Percentiles rank a stretch among this genome's conserved stretches.
phyloP scores from a whole-genome alignment of 2,797 vertebrate species.

The Periparus ater region DNA sequence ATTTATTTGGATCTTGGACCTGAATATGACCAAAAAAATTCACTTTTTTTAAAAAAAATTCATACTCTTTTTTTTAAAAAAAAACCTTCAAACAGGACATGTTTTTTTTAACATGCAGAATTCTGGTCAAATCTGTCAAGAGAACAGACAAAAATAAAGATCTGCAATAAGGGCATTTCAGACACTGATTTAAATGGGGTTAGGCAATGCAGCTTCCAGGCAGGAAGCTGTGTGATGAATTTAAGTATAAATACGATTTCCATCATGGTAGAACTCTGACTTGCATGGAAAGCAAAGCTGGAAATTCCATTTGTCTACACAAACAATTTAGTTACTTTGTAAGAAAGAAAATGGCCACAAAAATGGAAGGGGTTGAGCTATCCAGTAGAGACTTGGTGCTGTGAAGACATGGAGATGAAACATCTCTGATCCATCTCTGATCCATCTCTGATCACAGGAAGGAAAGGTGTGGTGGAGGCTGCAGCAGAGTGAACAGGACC shows the following conservation, averaged over 20 bases:
- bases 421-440: accelerated
- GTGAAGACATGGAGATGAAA: not conserved
- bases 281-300: not conserved
- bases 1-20: not conserved
- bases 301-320: not conserved
- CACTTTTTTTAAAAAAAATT: not conserved
- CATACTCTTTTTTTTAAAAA: not conserved
- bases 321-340: not conserved
- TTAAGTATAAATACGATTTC: not conserved
- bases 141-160: not conserved
- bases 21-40: not conserved
- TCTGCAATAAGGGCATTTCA: not conserved
- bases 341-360: not conserved
- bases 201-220: not conserved
- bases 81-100: not conserved
- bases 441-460: not conserved
- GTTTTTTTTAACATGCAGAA: not conserved
- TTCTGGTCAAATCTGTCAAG: not conserved
- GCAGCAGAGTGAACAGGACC: not conserved
- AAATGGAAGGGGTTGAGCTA: not conserved
- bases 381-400: not conserved
- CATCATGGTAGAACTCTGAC: not conserved
- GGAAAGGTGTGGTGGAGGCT: not conserved
- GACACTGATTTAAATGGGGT: not conserved
- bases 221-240: not conserved